phyloP scores from a whole-genome alignment of 1,140 invertebrate species.

The Bombus cullumanus region DNA sequence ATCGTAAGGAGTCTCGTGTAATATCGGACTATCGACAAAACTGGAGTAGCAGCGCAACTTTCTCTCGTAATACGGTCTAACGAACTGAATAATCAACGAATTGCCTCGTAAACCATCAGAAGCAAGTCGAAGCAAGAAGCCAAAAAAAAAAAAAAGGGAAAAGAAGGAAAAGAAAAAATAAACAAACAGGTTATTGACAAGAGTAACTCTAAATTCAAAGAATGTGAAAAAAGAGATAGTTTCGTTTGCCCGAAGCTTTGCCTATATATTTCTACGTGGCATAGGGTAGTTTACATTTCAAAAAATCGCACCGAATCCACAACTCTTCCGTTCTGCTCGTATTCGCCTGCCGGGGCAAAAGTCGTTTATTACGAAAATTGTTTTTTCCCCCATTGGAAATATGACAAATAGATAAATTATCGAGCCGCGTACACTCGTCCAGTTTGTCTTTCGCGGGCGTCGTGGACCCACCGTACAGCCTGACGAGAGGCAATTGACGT shows the following conservation, averaged over 20 bases:
- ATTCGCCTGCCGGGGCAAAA: slow-evolving; percentile 35
- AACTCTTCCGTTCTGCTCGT: not conserved
- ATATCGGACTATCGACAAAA: no score
- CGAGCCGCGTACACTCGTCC: slow-evolving; percentile 17
- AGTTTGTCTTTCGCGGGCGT: slow-evolving; percentile 27
- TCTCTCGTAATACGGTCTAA: no score
- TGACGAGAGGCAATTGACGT: slow-evolving; percentile 41
- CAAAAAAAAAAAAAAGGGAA: no score
- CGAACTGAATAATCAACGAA: no score
- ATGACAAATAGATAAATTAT: slow-evolving; percentile 57
- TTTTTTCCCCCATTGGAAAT: slow-evolving; percentile 20
- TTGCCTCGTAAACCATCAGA: no score
- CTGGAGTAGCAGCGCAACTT: no score
- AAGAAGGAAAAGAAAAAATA: no score
- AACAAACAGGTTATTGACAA: no score
- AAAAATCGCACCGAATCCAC: not conserved
- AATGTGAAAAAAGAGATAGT: not conserved
- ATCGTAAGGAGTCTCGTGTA: no score
- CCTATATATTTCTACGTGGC: no score
- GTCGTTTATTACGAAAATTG: slow-evolving; percentile 56
- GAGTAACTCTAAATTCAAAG: not conserved
- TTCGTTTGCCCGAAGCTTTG: not conserved
- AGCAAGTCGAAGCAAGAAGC: no score
- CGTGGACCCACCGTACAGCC: slow-evolving; percentile 32
- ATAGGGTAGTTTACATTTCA: not conserved